A percentile compares a stretch with the other conserved stretches of the same genome.
These are phyloP conservation scores for Sigmodon hispidus DNA, from an alignment of 2,113 vertebrate species.

Conservation along the genomic window DNA sequence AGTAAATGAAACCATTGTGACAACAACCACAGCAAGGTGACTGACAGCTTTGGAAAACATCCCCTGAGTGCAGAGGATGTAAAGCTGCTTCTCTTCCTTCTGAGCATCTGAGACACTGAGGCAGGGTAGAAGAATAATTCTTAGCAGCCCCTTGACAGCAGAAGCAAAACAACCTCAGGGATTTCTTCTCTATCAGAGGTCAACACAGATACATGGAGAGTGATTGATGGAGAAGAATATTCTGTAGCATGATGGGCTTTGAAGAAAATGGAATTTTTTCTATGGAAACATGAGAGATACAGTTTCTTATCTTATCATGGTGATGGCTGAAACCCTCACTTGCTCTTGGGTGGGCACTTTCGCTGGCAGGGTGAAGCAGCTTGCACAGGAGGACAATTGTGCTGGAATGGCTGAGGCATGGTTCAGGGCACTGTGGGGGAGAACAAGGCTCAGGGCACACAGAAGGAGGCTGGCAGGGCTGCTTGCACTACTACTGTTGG, in stretches of 20 bases:
- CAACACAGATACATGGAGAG: neutral
- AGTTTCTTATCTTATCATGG: neutral
- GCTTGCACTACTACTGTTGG: too few relatives aligned
- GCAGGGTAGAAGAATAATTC: neutral
- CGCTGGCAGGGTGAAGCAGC: constrained; percentile 12
- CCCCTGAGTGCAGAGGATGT: neutral
- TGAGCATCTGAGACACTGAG: neutral
- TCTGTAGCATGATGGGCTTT: neutral
- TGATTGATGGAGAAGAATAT: neutral
- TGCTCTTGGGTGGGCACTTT: constrained; percentile 58
- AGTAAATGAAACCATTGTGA: neutral
- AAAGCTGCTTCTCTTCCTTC: neutral
- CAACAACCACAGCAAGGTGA: neutral
- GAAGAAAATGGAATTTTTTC: neutral
- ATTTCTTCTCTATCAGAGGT: fast-evolving
- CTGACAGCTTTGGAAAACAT: neutral
- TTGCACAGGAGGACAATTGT: constrained; percentile 58
- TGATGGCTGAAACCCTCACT: neutral
- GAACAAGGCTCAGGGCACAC: neutral
- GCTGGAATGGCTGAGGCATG: neutral
- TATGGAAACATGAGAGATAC: fast-evolving
- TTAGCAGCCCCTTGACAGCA: neutral
- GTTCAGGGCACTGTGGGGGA: neutral
- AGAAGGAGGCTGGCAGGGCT: too few relatives aligned
- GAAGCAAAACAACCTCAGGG: neutral